These are phyloP conservation scores for Symphodus melops DNA, from an alignment of 2,113 vertebrate genomes.

Conservation along the genomic window DNA sequence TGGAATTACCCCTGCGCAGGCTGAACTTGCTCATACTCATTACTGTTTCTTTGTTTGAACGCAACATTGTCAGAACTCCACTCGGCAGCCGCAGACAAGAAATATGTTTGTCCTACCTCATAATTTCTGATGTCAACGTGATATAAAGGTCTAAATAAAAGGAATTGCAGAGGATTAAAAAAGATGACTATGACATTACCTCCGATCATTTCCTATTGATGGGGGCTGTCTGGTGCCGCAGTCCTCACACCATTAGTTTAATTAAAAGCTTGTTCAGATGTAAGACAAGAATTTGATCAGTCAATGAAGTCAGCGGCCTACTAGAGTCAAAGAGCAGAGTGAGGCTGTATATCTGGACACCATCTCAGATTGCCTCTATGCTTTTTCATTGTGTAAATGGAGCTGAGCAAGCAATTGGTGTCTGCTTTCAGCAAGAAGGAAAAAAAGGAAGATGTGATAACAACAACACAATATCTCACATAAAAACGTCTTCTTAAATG, in stretches of 20 bases:
- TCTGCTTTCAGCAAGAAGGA: neutral
- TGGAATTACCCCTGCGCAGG: neutral
- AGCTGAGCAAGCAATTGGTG: neutral
- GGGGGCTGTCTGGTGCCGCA: constrained; percentile 8
- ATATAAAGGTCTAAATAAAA: constrained; percentile 41
- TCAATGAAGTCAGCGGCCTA: constrained; percentile 48
- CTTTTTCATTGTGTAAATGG: constrained; percentile 5
- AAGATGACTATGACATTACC: constrained; percentile 45
- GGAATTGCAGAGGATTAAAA: constrained; percentile 40
- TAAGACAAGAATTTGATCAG: constrained; percentile 55
- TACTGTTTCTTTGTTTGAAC: constrained; percentile 15
- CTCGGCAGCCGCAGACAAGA: constrained; percentile 25
- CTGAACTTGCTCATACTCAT: constrained; percentile 14
- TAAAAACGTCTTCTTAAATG: too few species aligned
- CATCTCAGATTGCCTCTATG: constrained; percentile 15
- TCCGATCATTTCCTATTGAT: constrained; percentile 15
- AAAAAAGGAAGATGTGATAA: neutral
- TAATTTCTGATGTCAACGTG: constrained; percentile 30
- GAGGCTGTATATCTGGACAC: constrained; percentile 11
- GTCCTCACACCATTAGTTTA: constrained; percentile 47
- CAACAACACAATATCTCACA: neutral
- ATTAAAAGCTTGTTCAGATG: constrained; percentile 53
- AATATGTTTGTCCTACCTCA: constrained; percentile 38
- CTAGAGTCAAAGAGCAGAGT: constrained; percentile 41
- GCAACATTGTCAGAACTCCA: constrained; percentile 12